A percentile compares a stretch with the other conserved stretches of the same genome.
These are phyloP conservation scores for Erannis defoliaria DNA, from an alignment of 2,888 invertebrate species.

Conservation along the genomic window DNA sequence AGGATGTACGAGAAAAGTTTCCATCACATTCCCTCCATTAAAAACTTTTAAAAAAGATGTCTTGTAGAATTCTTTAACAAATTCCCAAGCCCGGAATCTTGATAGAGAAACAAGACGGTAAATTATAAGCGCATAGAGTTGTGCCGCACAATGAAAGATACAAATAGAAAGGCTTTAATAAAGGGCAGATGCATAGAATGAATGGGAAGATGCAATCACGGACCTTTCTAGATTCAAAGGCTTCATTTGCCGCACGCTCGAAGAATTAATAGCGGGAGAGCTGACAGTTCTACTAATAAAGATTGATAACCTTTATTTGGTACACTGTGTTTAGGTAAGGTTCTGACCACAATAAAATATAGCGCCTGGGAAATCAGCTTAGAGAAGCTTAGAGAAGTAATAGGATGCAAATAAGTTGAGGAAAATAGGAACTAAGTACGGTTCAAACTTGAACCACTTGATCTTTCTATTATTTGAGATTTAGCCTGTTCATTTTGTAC, in stretches of 20 bases:
- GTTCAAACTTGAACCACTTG: too few species aligned
- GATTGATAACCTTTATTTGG: background rate
- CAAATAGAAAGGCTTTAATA: conserved; percentile 48
- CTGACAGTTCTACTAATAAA: background rate
- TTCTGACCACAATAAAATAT: too few species aligned
- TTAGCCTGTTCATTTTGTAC: too few species aligned
- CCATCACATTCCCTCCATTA: background rate
- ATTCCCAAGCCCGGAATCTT: conserved; percentile 14
- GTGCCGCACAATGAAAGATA: conserved; percentile 42
- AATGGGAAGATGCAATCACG: conserved; percentile 48
- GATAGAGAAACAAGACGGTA: conserved; percentile 26
- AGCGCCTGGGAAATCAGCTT: too few species aligned
- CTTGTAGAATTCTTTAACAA: conserved; percentile 14
- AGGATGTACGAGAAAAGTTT: background rate
- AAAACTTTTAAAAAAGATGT: conserved; percentile 7
- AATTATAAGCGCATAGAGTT: conserved; percentile 36
- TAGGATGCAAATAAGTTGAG: too few species aligned
- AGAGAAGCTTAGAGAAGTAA: too few species aligned
- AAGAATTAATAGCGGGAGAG: conserved; percentile 30
- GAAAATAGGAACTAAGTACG: too few species aligned
- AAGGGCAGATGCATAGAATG: conserved; percentile 48
- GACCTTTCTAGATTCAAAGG: conserved; percentile 50
- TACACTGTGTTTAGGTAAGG: too few species aligned
- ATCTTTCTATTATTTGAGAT: too few species aligned
- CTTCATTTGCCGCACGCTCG: conserved; percentile 46